Evolutionary conservation across 2,888 invertebrate species (phyloP), one percentile per base, ranked within the genome.

Genomic region (Elaeidobius kamerunicus): DNA sequence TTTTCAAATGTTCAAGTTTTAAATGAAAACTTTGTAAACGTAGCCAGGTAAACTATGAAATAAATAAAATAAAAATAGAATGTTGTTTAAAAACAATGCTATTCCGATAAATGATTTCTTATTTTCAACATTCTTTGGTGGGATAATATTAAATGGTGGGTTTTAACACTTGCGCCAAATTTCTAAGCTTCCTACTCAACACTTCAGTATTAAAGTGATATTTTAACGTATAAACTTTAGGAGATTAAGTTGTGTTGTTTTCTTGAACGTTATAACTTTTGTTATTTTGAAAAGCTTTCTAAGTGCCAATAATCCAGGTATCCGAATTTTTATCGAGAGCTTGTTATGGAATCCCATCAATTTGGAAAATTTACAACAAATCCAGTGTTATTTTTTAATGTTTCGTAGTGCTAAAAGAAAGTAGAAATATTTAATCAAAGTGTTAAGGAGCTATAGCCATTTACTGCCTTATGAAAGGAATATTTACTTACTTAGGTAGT

Each of bases 61-160:
- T n/a, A n/a, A n/a, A n/a, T n/a, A n/a, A 27, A 16, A 23, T 14
- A 41, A 45, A 45, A 52, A 52, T 52, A 52, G 45, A n/a, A 27
- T 35, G 18, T n/a, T 32, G 17, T 15, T 35, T 44, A 32, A 39
- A 38, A 51, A 44, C 44, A 44, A 51, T 23, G 17, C 7, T 23
- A 39, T 52, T 45, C 23, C 34, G 14, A 30, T 50, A 36, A 47
- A 38, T 38, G 28, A 30, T 20, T 40, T 45, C 45, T 52, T 45
- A 41, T 45, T 52, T 45, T 40, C 39, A 32, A 52, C 45, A 45
- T 16, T 40, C n/a, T 28, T 38, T 17, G 18, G 38, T 19, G 30
- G 34, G 12, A 20, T 18, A n/a, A 20, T 17, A 43, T 18, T n/a
- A 17, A 38, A 19, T 38, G 12, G 14, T 38, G 3, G 38, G 17